Evolutionary conservation across 2,113 vertebrate species (phyloP).

Genomic region (Ranitomeya variabilis): DNA sequence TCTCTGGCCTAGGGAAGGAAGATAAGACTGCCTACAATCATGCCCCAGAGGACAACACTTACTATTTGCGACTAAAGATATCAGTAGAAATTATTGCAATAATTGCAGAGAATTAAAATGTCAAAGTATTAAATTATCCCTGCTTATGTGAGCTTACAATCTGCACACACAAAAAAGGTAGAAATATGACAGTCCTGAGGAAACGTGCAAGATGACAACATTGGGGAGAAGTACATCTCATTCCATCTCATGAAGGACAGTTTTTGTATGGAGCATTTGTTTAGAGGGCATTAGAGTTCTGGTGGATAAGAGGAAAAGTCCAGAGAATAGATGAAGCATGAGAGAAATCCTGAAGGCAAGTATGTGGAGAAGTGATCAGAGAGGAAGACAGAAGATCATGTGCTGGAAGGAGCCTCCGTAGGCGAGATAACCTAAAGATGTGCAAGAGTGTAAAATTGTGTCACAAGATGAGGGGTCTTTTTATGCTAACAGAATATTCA

Average conservation of each 20-base stretch:
- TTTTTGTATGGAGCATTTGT: background rate
- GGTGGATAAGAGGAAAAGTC: background rate
- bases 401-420: constrained; percentile 15
- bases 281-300: background rate
- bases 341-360: constrained; percentile 2
- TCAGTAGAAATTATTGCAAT: background rate
- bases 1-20: too few species aligned
- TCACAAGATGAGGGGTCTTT: background rate
- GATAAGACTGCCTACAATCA: too few species aligned
- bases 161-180: background rate
- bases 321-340: background rate
- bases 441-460: background rate
- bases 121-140: background rate
- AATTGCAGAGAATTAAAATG: background rate
- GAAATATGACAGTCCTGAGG: background rate
- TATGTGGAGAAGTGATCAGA: constrained; percentile 2
- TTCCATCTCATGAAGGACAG: background rate
- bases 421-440: background rate
- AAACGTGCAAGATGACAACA: background rate
- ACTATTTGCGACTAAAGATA: background rate
- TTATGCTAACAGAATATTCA: background rate
- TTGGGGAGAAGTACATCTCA: background rate
- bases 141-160: constrained; percentile 1
- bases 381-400: constrained; percentile 21
- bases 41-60: background rate